Conservation (phyloP, 2,888 invertebrate species). For the Rhingia rostrata region DNA sequence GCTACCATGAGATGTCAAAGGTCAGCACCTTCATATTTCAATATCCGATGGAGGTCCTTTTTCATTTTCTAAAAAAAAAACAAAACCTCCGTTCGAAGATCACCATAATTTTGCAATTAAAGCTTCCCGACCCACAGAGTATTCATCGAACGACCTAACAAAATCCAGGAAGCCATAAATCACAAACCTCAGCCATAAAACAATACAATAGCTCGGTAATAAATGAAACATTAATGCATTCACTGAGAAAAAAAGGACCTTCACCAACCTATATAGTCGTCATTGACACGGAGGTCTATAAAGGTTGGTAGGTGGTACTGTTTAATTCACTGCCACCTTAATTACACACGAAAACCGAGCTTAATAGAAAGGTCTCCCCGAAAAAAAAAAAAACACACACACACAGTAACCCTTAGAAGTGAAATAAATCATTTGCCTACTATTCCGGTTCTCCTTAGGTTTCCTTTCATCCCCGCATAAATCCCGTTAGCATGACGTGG, state of each 20-base stretch:
- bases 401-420: slow-evolving; percentile 23
- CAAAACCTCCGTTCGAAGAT: too few species aligned
- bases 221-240: slow-evolving; percentile 29
- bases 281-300: slow-evolving; percentile 12
- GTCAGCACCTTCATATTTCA: too few species aligned
- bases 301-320: neutral
- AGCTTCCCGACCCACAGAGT: neutral
- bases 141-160: slow-evolving; percentile 5
- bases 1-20: too few species aligned
- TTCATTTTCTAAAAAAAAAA: too few species aligned
- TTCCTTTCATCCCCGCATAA: slow-evolving; percentile 11
- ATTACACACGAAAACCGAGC: slow-evolving; percentile 40
- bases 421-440: slow-evolving; percentile 60
- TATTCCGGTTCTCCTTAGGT: slow-evolving; percentile 48
- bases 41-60: too few species aligned
- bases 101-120: slow-evolving; percentile 22
- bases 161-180: slow-evolving; percentile 21
- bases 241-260: slow-evolving; percentile 7
- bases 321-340: slow-evolving; percentile 56
- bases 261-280: slow-evolving; percentile 13
- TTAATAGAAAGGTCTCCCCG: slow-evolving; percentile 1
- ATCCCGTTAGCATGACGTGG: slow-evolving; percentile 6
- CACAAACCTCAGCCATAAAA: neutral
- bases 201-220: slow-evolving; percentile 5
- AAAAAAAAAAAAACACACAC: neutral